Conservation (phyloP, 2,888 invertebrate genomes). For the Scaeva pyrastri region DNA sequence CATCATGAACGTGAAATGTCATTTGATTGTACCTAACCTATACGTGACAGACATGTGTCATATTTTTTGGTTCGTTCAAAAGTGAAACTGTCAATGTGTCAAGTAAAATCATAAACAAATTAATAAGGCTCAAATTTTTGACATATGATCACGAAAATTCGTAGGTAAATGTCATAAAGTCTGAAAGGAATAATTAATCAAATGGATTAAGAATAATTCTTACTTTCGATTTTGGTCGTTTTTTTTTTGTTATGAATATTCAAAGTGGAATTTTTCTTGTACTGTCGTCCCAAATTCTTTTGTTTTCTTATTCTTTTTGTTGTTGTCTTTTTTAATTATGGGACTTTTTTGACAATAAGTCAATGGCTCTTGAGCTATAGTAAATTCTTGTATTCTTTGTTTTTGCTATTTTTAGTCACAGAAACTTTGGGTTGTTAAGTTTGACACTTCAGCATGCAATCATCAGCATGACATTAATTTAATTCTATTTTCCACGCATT, state of each 20-base stretch:
- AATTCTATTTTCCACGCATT: conserved; percentile 55
- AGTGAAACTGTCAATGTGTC: conserved; percentile 45
- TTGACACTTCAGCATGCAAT: neutral
- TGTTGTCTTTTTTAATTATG: neutral
- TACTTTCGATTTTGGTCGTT: conserved; percentile 36
- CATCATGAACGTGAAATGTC: neutral
- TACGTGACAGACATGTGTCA: conserved; percentile 28
- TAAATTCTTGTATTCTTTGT: conserved; percentile 12
- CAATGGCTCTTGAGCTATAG: neutral
- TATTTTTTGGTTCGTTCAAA: neutral
- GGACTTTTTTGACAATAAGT: neutral
- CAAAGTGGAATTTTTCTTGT: neutral
- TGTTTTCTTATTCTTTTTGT: neutral
- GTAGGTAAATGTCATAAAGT: neutral
- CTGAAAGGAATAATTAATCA: conserved; percentile 57
- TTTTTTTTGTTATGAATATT: neutral
- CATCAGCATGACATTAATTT: conserved; percentile 28
- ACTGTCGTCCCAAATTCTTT: conserved; percentile 20
- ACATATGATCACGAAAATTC: neutral
- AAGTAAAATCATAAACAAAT: conserved; percentile 40
- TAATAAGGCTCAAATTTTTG: conserved; percentile 21
- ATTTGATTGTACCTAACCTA: neutral
- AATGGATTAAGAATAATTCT: conserved; percentile 37
- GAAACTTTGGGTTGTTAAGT: neutral
- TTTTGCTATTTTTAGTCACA: conserved; percentile 15